phyloP scores from a whole-genome alignment of 2,797 vertebrate species.

The Sorex maritimensis region DNA sequence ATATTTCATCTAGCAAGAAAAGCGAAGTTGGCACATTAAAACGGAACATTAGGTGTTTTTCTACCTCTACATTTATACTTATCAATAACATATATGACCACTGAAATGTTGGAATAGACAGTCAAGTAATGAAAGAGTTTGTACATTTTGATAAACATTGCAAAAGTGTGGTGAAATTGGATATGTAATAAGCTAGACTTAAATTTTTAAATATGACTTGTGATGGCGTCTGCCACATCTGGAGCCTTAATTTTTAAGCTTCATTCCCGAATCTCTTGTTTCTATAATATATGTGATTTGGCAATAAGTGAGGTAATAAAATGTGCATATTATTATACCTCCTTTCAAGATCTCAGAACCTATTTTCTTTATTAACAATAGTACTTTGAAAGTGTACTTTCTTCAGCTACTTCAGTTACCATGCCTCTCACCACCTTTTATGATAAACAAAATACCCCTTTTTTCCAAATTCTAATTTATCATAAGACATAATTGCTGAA shows the following conservation, averaged over 20 bases:
- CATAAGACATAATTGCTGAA: conserved; percentile 81
- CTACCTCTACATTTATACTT: background rate
- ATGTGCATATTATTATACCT: background rate
- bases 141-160: background rate
- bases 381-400: conserved; percentile 54
- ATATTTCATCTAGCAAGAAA: background rate
- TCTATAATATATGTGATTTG: background rate
- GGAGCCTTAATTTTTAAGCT: conserved; percentile 39
- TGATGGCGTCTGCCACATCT: background rate
- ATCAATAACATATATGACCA: background rate
- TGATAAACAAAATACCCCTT: conserved; percentile 72
- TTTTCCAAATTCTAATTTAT: conserved; percentile 68
- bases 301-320: conserved; percentile 43
- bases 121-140: conserved; percentile 7
- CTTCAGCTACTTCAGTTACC: conserved; percentile 25
- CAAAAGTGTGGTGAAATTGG: conserved; percentile 16
- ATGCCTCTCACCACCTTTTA: conserved; percentile 43
- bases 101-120: background rate
- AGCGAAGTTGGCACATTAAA: background rate
- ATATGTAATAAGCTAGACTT: conserved; percentile 5
- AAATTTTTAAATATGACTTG: conserved; percentile 46
- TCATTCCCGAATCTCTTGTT: conserved; percentile 27
- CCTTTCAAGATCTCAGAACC: conserved; percentile 37
- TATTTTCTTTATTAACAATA: conserved; percentile 46
- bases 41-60: background rate